These are phyloP conservation scores for Perodicticus potto DNA, from an alignment of 2,797 vertebrate genomes.

Conservation along the genomic window DNA sequence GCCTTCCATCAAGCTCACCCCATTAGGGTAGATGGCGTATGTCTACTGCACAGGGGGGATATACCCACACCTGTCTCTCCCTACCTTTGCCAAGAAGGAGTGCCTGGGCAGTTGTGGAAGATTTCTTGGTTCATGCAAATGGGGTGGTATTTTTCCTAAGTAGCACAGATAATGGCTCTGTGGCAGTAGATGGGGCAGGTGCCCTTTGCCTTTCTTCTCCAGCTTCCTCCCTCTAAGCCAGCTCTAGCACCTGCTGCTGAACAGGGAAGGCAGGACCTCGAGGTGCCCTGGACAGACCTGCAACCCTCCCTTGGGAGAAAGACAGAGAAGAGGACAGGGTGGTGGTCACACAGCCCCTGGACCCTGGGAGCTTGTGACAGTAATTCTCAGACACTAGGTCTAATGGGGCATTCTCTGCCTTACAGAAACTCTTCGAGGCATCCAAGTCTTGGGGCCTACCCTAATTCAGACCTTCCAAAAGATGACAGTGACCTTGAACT, in stretches of 20 bases:
- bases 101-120: not conserved
- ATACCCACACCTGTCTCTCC: accelerated
- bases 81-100: not conserved
- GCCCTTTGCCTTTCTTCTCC: not conserved
- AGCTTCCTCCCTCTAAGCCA: not conserved
- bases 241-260: not conserved
- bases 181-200: no score
- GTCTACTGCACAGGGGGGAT: not conserved
- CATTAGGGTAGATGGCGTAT: accelerated
- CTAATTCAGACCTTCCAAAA: conserved; percentile 89
- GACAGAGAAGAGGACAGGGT: not conserved
- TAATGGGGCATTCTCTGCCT: conserved; percentile 3
- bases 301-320: not conserved
- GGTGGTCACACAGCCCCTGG: not conserved
- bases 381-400: not conserved
- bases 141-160: not conserved
- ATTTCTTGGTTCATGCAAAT: not conserved
- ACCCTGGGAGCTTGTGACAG: not conserved
- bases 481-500: conserved; percentile 75
- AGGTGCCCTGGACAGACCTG: not conserved
- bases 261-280: no score
- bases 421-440: conserved; percentile 92
- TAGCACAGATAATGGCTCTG: accelerated
- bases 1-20: accelerated
- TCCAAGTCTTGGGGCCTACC: conserved; percentile 90